Base-by-base conservation (phyloP, 2,797 vertebrate species). In the Tokudaia tokunoshimensis region DNA sequence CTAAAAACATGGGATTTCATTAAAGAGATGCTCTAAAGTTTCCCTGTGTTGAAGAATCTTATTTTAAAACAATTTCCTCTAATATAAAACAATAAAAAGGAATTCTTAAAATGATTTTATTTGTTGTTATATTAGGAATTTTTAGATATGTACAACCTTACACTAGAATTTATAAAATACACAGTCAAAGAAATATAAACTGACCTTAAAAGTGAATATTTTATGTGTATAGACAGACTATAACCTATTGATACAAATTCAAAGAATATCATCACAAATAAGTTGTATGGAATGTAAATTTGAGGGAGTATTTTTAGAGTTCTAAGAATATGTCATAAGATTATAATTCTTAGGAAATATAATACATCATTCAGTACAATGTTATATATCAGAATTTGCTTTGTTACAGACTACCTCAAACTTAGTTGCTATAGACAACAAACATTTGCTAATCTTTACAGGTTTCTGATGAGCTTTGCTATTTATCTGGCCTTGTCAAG, bases 101-200 rank as follows among this genome's bases (percentile, higher is more conserved):
- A 52, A 44, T 52, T 75, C 37, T 91, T 76, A 83, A 91, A 74
- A 96, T 94, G 74, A 61, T 78, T 72, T 85, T 95, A 24, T 76
- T 29, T 81, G 41, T 26, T 92, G 24, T 50, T 65, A 94, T 80
- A 84, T 93, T 81, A 47, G 67, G 78, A 81, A 75, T 85, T 90
- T 96, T 76, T 19, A 76, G 55, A 95, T 11, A 63, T 14, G 9
- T 34, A 93, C 15, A 81, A 80, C 17, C 9, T 82, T 82, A 82
- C 61, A 3, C 75, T 80, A 91, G 31, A 13, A 83, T 95, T 97
- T 96, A n/a, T 91, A 93, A 94, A 81, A 88, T 22, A 94, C 4
- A 26, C 2, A 65, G 20, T 89, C 65, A 75, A 94, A 37, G 6
- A 63, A 72, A 87, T 26, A 57, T 75, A 63, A 65, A 89, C 76